Percentiles rank a stretch among this genome's conserved stretches.
Conservation (phyloP, 2,113 vertebrate species). For the Tyto alba region DNA sequence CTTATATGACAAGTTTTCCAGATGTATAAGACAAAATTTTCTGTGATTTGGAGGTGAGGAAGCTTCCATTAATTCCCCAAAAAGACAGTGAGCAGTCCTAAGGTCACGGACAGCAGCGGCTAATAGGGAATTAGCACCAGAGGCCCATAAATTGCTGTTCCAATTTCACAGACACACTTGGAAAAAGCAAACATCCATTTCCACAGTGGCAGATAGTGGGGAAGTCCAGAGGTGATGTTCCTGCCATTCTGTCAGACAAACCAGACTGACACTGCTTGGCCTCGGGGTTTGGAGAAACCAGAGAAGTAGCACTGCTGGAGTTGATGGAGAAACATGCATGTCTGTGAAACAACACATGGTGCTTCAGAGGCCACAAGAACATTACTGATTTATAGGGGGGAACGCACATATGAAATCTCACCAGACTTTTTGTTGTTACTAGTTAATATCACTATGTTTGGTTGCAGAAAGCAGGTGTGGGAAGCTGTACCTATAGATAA, state of each 20-base stretch:
- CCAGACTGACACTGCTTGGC: background rate
- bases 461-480: background rate
- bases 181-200: background rate
- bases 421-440: background rate
- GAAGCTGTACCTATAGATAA: background rate
- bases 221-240: background rate
- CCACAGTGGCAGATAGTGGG: accelerated
- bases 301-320: background rate
- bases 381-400: accelerated
- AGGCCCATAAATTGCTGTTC: background rate
- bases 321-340: background rate
- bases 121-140: background rate
- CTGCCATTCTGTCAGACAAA: background rate
- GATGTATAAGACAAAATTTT: background rate
- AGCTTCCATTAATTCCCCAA: background rate
- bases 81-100: background rate
- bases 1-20: background rate
- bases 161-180: too few relatives aligned
- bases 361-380: accelerated
- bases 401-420: accelerated
- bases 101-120: background rate
- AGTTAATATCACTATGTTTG: accelerated
- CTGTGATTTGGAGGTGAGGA: background rate
- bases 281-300: background rate
- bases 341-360: background rate